These are phyloP conservation scores for Zhuqinia jingwanae DNA, from an alignment of 2,888 invertebrate species.

Conservation along the genomic window DNA sequence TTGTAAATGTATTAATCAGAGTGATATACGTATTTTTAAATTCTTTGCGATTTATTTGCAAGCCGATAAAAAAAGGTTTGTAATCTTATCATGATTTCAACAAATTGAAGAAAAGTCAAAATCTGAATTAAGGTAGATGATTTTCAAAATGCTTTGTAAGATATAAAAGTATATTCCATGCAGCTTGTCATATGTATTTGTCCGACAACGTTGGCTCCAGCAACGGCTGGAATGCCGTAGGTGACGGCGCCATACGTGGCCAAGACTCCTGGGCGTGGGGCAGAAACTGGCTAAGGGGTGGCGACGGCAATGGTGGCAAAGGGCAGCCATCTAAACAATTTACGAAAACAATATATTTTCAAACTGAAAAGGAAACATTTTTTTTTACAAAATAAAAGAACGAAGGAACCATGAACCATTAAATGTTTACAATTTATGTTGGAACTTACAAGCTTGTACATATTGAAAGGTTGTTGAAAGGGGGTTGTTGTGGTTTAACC, in stretches of 20 bases:
- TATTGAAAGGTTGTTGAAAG: background rate
- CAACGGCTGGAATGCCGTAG: background rate
- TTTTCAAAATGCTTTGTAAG: too few relatives aligned
- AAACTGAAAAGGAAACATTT: background rate
- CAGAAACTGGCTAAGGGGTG: background rate
- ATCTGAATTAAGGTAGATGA: too few relatives aligned
- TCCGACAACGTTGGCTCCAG: background rate
- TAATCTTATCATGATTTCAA: too few relatives aligned
- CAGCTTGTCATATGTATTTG: background rate
- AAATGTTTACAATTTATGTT: background rate
- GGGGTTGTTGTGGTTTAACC: too few relatives aligned
- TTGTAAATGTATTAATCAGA: too few relatives aligned
- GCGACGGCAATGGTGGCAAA: constrained; percentile 19
- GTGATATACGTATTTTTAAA: too few relatives aligned
- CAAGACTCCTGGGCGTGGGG: background rate
- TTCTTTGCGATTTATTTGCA: too few relatives aligned
- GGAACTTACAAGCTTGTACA: constrained; percentile 16
- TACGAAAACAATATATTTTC: too few relatives aligned
- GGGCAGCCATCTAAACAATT: constrained; percentile 9
- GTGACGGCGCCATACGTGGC: background rate
- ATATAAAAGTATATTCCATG: background rate
- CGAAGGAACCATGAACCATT: background rate
- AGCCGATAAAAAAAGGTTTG: too few relatives aligned
- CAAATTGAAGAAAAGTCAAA: too few relatives aligned
- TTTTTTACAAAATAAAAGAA: background rate